Conservation (phyloP, 2,113 vertebrate genomes). For the Daphoenositta chrysoptera region DNA sequence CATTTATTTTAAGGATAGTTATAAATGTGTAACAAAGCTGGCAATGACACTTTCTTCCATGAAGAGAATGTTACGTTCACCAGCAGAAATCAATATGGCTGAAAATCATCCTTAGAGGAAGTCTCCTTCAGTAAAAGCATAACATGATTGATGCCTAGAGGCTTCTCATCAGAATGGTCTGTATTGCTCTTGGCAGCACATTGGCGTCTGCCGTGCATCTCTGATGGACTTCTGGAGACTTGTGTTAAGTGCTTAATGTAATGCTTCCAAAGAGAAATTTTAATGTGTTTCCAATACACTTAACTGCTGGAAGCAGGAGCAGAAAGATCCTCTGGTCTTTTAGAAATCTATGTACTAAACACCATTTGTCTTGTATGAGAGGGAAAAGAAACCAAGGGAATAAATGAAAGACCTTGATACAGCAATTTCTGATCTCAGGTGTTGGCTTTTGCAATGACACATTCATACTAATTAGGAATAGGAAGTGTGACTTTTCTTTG, state of each 20-base stretch:
- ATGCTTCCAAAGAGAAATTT: not conserved
- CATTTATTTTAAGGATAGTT: not conserved
- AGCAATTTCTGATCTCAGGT: not conserved
- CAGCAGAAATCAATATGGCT: not conserved
- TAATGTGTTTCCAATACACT: not conserved
- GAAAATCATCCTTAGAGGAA: not conserved
- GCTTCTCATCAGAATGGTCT: not conserved
- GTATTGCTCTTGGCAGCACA: not conserved
- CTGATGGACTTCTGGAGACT: not conserved
- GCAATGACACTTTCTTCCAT: not conserved
- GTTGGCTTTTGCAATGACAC: not conserved
- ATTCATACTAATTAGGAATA: not conserved
- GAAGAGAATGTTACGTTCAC: not conserved
- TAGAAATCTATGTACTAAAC: not conserved
- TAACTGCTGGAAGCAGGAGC: not conserved
- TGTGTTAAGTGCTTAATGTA: not conserved
- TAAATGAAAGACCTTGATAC: not conserved
- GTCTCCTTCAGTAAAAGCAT: not conserved
- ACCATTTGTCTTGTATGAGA: not conserved
- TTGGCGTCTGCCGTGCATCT: not conserved
- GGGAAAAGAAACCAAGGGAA: not conserved
- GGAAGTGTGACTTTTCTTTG: not conserved
- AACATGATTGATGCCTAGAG: not conserved
- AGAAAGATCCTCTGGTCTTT: not conserved
- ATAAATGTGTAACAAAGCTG: not conserved